Percentiles rank a stretch among this genome's conserved stretches.
Conservation (phyloP, 2,113 vertebrate species). For the Mirounga angustirostris region DNA sequence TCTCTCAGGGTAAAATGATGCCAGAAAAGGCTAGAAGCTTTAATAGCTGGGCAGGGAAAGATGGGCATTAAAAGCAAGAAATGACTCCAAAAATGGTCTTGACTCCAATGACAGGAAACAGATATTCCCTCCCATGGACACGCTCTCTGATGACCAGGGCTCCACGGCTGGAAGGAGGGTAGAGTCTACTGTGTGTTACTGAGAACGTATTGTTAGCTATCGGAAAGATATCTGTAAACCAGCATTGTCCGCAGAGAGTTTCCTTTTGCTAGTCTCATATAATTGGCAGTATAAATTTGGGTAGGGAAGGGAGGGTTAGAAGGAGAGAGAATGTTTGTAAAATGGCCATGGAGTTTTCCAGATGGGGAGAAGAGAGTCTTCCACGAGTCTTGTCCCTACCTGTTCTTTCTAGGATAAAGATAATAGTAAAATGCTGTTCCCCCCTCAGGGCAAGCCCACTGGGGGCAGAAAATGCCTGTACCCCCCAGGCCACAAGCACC, state of each 20-base stretch:
- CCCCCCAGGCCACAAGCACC: accelerated
- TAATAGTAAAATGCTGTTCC: background rate
- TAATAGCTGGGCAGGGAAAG: background rate
- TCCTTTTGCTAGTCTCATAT: background rate
- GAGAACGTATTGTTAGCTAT: background rate
- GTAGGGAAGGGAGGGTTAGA: background rate
- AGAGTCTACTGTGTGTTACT: background rate
- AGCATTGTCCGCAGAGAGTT: background rate
- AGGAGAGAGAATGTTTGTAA: background rate
- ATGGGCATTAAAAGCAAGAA: background rate
- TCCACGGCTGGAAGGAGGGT: background rate
- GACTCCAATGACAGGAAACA: background rate
- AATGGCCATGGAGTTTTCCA: background rate
- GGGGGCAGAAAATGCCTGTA: accelerated
- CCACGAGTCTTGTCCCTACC: background rate
- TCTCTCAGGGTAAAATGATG: background rate
- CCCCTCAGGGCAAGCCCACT: background rate
- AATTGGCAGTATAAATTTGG: background rate
- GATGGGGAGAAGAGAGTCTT: background rate
- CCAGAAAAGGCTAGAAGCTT: background rate
- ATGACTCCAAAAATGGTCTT: background rate
- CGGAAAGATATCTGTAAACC: background rate
- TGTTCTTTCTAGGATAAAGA: background rate
- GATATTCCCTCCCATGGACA: accelerated
- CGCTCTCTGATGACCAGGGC: accelerated